These are phyloP conservation scores for Brachionus calyciflorus DNA, from an alignment of 1,140 invertebrate genomes.

Conservation along the genomic window DNA sequence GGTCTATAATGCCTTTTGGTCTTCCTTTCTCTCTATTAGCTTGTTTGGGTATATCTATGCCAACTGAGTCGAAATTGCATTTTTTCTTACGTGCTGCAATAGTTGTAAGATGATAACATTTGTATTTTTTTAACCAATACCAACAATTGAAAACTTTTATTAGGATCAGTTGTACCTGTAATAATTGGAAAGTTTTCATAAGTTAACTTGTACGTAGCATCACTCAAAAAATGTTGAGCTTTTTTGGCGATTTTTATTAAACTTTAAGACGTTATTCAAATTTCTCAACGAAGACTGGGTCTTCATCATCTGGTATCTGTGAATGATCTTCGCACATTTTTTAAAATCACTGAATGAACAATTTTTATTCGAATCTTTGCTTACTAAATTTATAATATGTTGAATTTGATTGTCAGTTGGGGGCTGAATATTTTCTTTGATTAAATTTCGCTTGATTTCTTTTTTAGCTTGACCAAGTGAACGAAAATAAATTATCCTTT, in stretches of 20 bases:
- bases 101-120: background rate
- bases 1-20: background rate
- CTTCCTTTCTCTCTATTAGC: background rate
- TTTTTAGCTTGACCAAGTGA: background rate
- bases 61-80: background rate
- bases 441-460: no score
- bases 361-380: background rate
- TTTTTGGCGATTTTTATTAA: background rate
- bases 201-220: background rate
- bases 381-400: slow-evolving; percentile 4
- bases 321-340: slow-evolving; percentile 12
- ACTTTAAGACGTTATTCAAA: background rate
- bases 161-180: slow-evolving; percentile 4
- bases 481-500: slow-evolving; percentile 5
- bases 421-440: slow-evolving; percentile 4
- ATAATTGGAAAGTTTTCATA: slow-evolving; percentile 12
- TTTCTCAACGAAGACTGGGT: background rate
- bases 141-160: slow-evolving; percentile 8
- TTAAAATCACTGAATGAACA: background rate
- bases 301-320: background rate
- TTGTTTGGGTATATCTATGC: background rate
- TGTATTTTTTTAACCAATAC: background rate
- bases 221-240: slow-evolving; percentile 11
- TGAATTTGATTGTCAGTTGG: slow-evolving; percentile 1
- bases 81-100: background rate